phyloP scores from a whole-genome alignment of 2,113 vertebrate genomes.

The Oreochromis spilurus region DNA sequence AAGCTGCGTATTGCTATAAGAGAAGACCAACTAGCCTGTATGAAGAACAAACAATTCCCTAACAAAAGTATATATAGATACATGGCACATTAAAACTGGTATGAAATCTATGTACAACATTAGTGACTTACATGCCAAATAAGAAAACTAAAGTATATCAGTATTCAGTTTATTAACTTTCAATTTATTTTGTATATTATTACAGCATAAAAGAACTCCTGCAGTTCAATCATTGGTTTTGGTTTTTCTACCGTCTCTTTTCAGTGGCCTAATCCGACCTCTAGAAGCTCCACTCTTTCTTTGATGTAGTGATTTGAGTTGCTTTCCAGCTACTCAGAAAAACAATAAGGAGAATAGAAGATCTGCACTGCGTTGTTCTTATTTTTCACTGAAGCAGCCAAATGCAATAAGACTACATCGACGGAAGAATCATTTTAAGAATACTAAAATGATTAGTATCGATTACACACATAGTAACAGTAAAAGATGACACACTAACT shows the following conservation, averaged over 20 bases:
- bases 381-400: not conserved
- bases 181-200: not conserved
- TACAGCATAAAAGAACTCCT: not conserved
- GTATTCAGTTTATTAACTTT: not conserved
- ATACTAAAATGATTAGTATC: not conserved
- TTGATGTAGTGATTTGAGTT: not conserved
- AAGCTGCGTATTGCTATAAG: not conserved
- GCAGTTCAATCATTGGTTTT: not conserved
- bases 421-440: not conserved
- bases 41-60: not conserved
- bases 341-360: not conserved
- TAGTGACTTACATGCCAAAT: not conserved
- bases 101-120: accelerated
- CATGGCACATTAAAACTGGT: not conserved
- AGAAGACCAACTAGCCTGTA: accelerated
- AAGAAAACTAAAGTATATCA: not conserved
- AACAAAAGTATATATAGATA: not conserved
- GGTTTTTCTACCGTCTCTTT: not conserved
- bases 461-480: not conserved
- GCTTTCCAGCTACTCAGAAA: not conserved
- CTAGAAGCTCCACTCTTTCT: not conserved
- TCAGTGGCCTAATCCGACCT: not conserved
- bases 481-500: not conserved
- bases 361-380: not conserved
- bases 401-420: not conserved